Evolutionary conservation across 1,140 invertebrate species (phyloP).

Genomic region (Lepidurus couesii): DNA sequence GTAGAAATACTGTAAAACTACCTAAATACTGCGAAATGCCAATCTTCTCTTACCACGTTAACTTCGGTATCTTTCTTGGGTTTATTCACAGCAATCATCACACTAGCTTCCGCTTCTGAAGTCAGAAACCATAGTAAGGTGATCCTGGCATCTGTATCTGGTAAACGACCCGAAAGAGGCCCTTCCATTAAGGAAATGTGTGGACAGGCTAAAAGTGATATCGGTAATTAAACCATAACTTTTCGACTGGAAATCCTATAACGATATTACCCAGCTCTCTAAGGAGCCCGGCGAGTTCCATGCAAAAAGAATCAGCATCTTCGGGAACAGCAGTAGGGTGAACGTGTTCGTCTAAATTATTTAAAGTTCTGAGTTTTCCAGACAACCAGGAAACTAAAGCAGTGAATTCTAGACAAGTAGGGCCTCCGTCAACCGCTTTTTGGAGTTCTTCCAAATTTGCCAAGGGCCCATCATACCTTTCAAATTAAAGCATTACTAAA

Average conservation of each 20-base stretch:
- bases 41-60: constrained; percentile 48
- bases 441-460: background rate
- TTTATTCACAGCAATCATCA: constrained; percentile 62
- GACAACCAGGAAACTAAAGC: constrained; percentile 67
- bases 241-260: constrained; percentile 18
- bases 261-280: constrained; percentile 64
- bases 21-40: constrained; percentile 26
- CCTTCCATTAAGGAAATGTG: constrained; percentile 60
- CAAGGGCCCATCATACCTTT: constrained; percentile 16
- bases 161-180: constrained; percentile 61
- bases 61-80: constrained; percentile 49
- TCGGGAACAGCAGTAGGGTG: constrained; percentile 60
- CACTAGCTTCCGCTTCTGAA: constrained; percentile 71
- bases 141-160: constrained; percentile 56
- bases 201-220: constrained; percentile 57
- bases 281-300: constrained; percentile 80
- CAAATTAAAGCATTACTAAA: background rate
- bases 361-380: constrained; percentile 62
- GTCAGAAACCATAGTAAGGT: constrained; percentile 71
- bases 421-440: background rate
- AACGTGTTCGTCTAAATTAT: constrained; percentile 67
- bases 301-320: constrained; percentile 70
- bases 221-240: constrained; percentile 13
- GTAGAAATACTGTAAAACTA: constrained; percentile 37
- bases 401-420: constrained; percentile 54